Evolutionary conservation across 2,113 vertebrate genomes (phyloP).

Genomic region (Hippocampus barbouri): DNA sequence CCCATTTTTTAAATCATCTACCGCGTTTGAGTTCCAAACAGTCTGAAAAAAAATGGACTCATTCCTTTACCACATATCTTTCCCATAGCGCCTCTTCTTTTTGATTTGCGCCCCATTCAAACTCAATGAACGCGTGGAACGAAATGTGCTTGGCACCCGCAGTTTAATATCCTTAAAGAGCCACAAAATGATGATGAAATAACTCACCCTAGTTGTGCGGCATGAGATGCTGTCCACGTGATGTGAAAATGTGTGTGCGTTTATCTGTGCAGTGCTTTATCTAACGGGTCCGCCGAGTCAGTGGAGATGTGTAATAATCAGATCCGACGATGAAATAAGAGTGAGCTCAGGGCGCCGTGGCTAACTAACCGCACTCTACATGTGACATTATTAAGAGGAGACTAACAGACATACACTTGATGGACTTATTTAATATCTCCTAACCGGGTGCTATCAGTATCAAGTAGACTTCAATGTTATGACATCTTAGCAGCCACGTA

Average conservation of each 20-base stretch:
- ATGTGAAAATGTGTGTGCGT: constrained; percentile 7
- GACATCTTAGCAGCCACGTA: neutral
- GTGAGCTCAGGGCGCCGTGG: constrained; percentile 66
- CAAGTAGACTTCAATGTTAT: neutral
- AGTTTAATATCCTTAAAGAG: neutral
- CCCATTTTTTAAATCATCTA: neutral
- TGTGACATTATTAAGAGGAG: neutral
- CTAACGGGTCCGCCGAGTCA: constrained; percentile 3
- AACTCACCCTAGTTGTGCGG: constrained; percentile 10
- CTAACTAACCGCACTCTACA: constrained; percentile 30
- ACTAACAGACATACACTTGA: constrained; percentile 10
- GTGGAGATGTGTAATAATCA: constrained; percentile 17
- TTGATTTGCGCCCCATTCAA: neutral
- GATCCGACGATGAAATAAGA: constrained; percentile 25
- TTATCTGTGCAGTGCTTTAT: constrained; percentile 21
- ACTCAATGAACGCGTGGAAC: neutral
- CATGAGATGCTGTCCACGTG: constrained; percentile 14
- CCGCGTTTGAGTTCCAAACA: neutral
- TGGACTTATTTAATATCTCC: constrained; percentile 5
- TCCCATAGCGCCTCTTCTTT: constrained; percentile 28
- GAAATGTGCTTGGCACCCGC: neutral
- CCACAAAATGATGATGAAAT: neutral
- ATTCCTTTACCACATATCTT: neutral
- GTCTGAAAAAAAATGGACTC: constrained; percentile 2
- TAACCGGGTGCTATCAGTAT: neutral